These are phyloP conservation scores for Borostomias antarcticus DNA, from an alignment of 2,797 vertebrate species.

Conservation along the genomic window DNA sequence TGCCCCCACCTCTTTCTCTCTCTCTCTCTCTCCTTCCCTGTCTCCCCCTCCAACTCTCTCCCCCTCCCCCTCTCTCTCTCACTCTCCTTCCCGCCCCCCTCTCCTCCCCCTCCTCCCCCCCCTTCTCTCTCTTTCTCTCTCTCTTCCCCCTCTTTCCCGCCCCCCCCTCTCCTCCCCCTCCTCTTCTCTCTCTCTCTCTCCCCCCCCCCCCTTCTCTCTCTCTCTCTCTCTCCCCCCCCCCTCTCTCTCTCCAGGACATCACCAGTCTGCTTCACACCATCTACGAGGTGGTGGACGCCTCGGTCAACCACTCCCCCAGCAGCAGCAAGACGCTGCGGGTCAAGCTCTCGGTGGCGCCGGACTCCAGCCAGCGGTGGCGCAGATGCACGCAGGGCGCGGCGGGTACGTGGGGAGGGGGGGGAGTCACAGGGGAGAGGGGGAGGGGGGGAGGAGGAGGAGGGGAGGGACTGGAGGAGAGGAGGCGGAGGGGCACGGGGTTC, in stretches of 20 bases:
- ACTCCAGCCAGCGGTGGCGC: slow-evolving; percentile 90
- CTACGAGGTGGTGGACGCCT: slow-evolving; percentile 97
- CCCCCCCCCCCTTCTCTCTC: slow-evolving; percentile 1
- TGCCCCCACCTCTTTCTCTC: neutral
- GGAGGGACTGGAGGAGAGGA: neutral
- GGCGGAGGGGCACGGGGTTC: slow-evolving; percentile 13
- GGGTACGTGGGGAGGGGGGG: slow-evolving; percentile 70
- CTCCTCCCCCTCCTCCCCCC: slow-evolving; percentile 13
- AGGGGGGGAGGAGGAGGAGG: neutral
- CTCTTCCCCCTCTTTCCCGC: slow-evolving; percentile 3
- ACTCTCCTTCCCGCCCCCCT: slow-evolving; percentile 15
- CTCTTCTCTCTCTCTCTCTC: slow-evolving; percentile 6
- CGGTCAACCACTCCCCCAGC: slow-evolving; percentile 95
- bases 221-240: neutral
- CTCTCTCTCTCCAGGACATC: slow-evolving; percentile 82
- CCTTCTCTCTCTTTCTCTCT: neutral
- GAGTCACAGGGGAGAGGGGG: neutral
- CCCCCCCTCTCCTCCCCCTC: slow-evolving; percentile 21
- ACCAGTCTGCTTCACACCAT: slow-evolving; percentile 98
- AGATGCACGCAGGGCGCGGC: slow-evolving; percentile 79
- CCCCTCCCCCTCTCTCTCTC: neutral
- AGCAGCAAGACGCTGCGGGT: slow-evolving; percentile 96
- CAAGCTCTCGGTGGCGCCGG: slow-evolving; percentile 94
- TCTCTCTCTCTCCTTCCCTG: neutral
- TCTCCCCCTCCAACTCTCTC: neutral